Evolutionary conservation across 1,140 invertebrate species (phyloP).

Genomic region (Stegodyphus mimosarum): DNA sequence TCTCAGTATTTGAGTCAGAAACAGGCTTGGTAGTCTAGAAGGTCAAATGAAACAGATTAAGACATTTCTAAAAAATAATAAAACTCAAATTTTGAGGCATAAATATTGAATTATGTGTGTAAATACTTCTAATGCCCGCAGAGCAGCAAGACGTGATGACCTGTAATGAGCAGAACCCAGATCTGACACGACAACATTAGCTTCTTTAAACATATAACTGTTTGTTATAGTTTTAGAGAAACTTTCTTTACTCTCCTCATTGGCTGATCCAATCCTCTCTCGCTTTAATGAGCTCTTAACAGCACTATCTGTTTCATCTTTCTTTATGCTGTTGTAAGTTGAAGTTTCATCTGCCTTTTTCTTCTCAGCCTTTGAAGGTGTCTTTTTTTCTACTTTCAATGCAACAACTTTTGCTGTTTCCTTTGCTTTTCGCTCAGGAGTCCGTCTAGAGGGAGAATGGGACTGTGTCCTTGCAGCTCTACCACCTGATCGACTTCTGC

Average conservation of each 20-base stretch:
- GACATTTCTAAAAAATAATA: too few species aligned
- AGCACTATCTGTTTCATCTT: conserved; percentile 14
- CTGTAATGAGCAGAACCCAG: not conserved
- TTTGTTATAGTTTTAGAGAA: not conserved
- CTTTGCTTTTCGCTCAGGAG: not conserved
- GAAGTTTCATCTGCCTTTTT: not conserved
- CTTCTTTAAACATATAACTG: not conserved
- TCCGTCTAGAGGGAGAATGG: conserved; percentile 18
- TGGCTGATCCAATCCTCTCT: conserved; percentile 3
- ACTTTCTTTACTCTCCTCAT: not conserved
- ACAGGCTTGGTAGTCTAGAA: not conserved
- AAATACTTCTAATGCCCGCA: too few species aligned
- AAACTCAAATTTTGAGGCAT: too few species aligned
- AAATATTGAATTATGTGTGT: too few species aligned
- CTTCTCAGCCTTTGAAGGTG: conserved; percentile 3
- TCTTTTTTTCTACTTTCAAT: conserved; percentile 8
- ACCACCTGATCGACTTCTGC: conserved; percentile 11
- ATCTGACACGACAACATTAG: not conserved
- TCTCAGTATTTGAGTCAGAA: not conserved
- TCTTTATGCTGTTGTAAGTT: conserved; percentile 18
- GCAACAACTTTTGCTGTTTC: not conserved
- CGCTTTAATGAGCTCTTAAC: conserved; percentile 8
- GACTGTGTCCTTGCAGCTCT: conserved; percentile 14
- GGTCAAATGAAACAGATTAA: too few species aligned
- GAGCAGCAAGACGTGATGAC: not conserved